A percentile compares a stretch with the other conserved stretches of the same genome.
Conservation (phyloP, 2,113 vertebrate species). For the Myrmophylax atrothorax region DNA sequence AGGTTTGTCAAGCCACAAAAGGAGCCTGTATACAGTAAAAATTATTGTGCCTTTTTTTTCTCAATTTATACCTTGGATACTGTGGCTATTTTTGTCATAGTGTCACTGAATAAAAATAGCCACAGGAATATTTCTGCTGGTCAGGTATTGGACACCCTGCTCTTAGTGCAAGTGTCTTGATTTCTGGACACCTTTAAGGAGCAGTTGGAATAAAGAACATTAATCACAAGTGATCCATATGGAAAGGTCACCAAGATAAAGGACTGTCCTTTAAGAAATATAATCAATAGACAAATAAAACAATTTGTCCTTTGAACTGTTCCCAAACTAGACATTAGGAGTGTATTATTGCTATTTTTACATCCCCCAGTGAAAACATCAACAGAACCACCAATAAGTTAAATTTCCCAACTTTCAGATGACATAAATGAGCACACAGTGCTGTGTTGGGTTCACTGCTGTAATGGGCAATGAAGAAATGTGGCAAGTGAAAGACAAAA, state of each 20-base stretch:
- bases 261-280: neutral
- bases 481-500: neutral
- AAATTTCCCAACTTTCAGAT: neutral
- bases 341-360: neutral
- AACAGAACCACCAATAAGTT: neutral
- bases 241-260: neutral
- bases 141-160: neutral
- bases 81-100: neutral
- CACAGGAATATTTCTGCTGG: neutral
- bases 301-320: neutral
- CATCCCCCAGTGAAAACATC: neutral
- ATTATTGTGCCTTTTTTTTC: neutral
- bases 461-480: neutral
- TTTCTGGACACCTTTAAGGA: neutral
- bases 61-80: neutral
- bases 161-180: neutral
- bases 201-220: neutral
- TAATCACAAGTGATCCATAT: neutral
- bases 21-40: neutral
- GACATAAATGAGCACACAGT: neutral
- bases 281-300: neutral
- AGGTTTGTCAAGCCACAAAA: neutral
- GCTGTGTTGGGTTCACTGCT: neutral
- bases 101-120: neutral
- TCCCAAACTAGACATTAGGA: neutral